Conservation (phyloP, 2,888 invertebrate genomes). For the Trachelus stipa region DNA sequence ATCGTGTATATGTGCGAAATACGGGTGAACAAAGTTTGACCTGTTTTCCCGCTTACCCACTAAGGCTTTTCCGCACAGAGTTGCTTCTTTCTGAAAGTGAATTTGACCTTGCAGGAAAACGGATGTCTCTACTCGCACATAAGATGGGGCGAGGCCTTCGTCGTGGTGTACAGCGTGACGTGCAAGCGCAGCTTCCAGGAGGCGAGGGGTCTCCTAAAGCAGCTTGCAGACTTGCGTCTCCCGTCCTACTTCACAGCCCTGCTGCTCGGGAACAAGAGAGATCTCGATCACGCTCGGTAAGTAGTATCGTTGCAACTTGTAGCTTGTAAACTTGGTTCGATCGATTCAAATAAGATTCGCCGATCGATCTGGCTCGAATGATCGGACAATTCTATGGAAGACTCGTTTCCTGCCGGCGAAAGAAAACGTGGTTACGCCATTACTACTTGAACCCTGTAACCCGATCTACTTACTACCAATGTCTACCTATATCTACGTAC, state of each 20-base stretch:
- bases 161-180: slow-evolving; percentile 84
- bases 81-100: background rate
- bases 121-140: slow-evolving; percentile 82
- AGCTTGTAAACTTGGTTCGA: background rate
- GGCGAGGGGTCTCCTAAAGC: slow-evolving; percentile 78
- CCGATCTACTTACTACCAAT: background rate
- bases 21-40: background rate
- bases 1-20: background rate
- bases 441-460: background rate
- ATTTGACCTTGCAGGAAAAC: slow-evolving; percentile 71
- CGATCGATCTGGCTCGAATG: background rate
- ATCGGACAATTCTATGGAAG: background rate
- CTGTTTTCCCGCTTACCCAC: background rate
- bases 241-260: slow-evolving; percentile 83
- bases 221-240: slow-evolving; percentile 78
- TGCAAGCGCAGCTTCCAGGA: slow-evolving; percentile 81
- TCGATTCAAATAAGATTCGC: background rate
- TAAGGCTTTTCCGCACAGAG: background rate
- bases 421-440: background rate
- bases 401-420: background rate
- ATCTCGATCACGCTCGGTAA: slow-evolving; percentile 84
- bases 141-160: slow-evolving; percentile 86
- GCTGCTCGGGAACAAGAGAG: slow-evolving; percentile 83
- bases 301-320: slow-evolving; percentile 27
- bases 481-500: background rate